These are phyloP conservation scores for Ophion ellenae DNA, from an alignment of 2,888 invertebrate species.

Conservation along the genomic window DNA sequence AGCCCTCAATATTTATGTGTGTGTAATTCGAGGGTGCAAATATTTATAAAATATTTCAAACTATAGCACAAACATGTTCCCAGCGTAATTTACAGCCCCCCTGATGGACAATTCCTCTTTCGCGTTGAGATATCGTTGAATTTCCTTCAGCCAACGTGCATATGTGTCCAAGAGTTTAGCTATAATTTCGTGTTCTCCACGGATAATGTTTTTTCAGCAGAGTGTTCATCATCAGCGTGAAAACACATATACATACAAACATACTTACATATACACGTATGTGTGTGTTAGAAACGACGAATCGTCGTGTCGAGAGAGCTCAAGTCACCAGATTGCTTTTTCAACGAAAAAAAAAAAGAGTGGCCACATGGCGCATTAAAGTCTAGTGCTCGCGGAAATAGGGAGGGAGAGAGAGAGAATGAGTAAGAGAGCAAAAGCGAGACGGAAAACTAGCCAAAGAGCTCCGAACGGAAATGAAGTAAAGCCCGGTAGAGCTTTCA, in stretches of 20 bases:
- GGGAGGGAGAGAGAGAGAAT: constrained; percentile 35
- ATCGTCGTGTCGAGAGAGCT: constrained; percentile 50
- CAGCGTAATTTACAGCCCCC: background rate
- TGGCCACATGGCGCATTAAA: constrained; percentile 60
- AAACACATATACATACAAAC: constrained; percentile 24
- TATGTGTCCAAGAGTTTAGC: constrained; percentile 5
- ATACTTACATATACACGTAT: background rate
- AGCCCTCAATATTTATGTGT: no score
- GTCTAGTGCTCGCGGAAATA: constrained; percentile 55
- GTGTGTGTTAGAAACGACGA: constrained; percentile 27
- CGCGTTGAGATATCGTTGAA: constrained; percentile 18
- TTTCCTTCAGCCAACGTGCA: constrained; percentile 31
- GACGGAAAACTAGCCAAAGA: constrained; percentile 24
- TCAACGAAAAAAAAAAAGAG: constrained; percentile 55
- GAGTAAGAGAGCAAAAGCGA: constrained; percentile 42
- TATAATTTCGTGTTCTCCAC: constrained; percentile 39
- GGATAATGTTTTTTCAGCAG: constrained; percentile 61
- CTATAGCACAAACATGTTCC: background rate
- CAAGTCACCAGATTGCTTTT: constrained; percentile 66
- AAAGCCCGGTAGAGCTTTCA: constrained; percentile 59
- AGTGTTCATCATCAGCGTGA: constrained; percentile 61
- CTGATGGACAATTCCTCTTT: no score
- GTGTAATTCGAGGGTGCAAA: no score
- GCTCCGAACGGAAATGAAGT: constrained; percentile 64
- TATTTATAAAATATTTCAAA: background rate